Percentiles rank a stretch among this genome's conserved stretches.
Evolutionary conservation across 2,113 vertebrate genomes (phyloP).

Genomic region (Corapipo altera): DNA sequence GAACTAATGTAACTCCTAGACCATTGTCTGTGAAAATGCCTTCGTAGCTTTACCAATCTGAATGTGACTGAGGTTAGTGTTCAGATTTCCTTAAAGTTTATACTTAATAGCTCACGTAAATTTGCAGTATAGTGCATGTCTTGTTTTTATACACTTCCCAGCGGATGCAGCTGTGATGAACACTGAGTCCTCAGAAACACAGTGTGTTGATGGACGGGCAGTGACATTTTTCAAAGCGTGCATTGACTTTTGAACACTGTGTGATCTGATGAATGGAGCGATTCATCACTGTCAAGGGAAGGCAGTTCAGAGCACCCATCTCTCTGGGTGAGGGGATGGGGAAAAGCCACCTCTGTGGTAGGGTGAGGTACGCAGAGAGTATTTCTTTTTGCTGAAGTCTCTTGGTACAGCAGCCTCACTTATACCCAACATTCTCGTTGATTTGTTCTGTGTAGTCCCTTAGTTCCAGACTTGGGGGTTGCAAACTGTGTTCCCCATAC

Average conservation of each 20-base stretch:
- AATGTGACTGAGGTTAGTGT: not conserved
- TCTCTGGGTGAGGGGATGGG: not conserved
- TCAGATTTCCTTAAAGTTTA: conserved; percentile 34
- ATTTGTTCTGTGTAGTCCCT: not conserved
- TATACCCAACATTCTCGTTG: not conserved
- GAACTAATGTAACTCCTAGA: conserved; percentile 52
- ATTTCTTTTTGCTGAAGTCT: not conserved
- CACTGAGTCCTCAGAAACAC: not conserved
- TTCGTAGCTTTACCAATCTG: conserved; percentile 33
- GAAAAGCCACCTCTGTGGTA: not conserved
- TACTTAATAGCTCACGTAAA: not conserved
- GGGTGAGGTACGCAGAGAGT: not conserved
- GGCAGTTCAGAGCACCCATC: not conserved
- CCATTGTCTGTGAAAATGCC: conserved; percentile 47
- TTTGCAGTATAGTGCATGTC: not conserved
- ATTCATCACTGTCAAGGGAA: not conserved
- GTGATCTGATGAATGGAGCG: not conserved
- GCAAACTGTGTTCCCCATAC: not conserved
- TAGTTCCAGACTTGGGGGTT: not conserved
- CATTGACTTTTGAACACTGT: not conserved
- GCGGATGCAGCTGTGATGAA: not conserved
- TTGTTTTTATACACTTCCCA: not conserved
- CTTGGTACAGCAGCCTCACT: not conserved
- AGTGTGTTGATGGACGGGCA: not conserved
- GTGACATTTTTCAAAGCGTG: not conserved